Base-by-base conservation (phyloP, 2,113 vertebrate genomes). In the Colistium nudipinnis region DNA sequence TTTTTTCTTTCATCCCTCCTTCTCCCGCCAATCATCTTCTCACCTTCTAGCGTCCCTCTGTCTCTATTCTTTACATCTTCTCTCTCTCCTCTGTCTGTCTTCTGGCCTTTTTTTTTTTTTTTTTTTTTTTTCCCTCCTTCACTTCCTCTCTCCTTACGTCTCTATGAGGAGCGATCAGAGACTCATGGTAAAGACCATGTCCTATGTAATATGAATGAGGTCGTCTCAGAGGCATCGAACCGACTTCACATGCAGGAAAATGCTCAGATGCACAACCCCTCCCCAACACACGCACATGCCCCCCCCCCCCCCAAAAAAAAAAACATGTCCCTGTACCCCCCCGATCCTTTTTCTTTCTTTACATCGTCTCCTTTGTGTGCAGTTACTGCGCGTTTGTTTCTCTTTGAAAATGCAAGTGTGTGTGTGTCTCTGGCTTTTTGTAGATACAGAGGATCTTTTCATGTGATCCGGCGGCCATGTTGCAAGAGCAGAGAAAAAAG, bases 201-300 rank as follows among this genome's bases (percentile, higher is more conserved):
- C 87, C 88, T 84, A 90, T 88, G 84, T 70, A 88, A 91, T 86
- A 90, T 88, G 85, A 78, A 88, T 87, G 86, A 92, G 80, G 22
- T 70, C 31, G 61, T 78, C 89, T 86, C 72, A 83, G 71, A 89
- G 78, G 86, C 81, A 59, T 84, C 76, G 83, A 70, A 84, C 80
- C 57, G 64, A 84, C 79, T 80, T 79, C 70, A 86, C 83, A 87
- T 44, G 63, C 60, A 70, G 56, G n/a, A 12, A 76, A 82, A 78
- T 44, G 36, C 79, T 82, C 69, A 78, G 74, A 86, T 66, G 81
- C 74, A 12, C 33, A 14, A 19, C 3, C 13, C 17, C 19, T 14
- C 3, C n/a, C 9, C 30, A 8, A 11, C 44, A 5, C 47, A 12
- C 45, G 11, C 22, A 20, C 45, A 48, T 24, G 3, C 49, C 49